Base-by-base conservation (phyloP, 2,888 invertebrate genomes). In the Drosophila cognata region DNA sequence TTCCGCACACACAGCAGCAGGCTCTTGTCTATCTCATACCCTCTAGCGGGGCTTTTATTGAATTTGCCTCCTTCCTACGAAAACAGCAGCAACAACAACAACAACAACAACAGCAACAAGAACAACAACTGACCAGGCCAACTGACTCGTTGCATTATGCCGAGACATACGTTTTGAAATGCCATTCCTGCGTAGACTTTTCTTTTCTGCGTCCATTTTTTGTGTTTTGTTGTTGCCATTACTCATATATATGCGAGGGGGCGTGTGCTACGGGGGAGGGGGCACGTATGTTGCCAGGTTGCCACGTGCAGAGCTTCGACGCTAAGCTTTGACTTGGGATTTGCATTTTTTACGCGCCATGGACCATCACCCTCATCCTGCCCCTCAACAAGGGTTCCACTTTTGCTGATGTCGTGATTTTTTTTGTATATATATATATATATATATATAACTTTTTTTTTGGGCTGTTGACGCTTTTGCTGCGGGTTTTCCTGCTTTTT, bases 251-350 rank as follows among this genome's bases (percentile, higher is more conserved):
- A 60, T 71, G 28, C 18, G 7, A 8, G 55, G 36, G 53, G 62
- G 62, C 33, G 25, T 1, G 11, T 13, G 31, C 7, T 21, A 13
- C 21, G 13, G 46, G 13, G n/a, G 5, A 8, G 31, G 50, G 36
- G 55, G 58, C 71, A 65, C 62, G 74, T 72, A 73, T 84, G 84
- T 85, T 85, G 86, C 81, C 85, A 73, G 86, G 85, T 76, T 85
- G 89, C 85, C 88, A 89, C 89, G 90, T 88, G 78, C 90, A 71
- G 78, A 60, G 79, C 76, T 58, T 71, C 76, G 78, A 76, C 78
- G 84, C 87, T 91, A 91, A 92, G 91, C 91, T 90, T 89, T 91
- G 89, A 91, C 91, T 91, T 80, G 92, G 91, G 91, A 91, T 91
- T 91, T 92, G 89, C 90, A 82, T 84, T 89, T 90, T 89, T 90